Conservation (phyloP, 2,888 invertebrate species). For the Drosophila atripex region DNA sequence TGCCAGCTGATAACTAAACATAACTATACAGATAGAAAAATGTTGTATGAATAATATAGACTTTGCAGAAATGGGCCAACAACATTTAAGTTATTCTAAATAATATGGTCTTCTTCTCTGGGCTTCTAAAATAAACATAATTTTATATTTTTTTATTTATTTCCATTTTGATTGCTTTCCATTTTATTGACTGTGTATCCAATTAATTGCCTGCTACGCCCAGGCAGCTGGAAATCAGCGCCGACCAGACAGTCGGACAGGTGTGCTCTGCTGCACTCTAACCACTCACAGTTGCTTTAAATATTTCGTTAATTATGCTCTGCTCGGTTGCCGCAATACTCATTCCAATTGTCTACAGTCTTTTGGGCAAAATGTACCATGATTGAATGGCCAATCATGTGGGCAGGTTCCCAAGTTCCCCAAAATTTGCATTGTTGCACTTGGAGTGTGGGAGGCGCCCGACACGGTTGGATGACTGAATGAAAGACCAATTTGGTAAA, state of each 20-base stretch:
- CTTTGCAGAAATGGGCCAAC: background rate
- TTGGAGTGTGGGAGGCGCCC: background rate
- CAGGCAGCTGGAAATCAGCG: conserved; percentile 38
- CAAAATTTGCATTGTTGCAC: background rate
- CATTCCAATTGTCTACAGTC: background rate
- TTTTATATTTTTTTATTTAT: background rate
- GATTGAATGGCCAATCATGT: background rate
- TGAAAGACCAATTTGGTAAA: background rate
- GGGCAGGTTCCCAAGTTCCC: background rate
- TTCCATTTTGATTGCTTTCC: conserved; percentile 11
- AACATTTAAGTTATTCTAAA: too few species aligned
- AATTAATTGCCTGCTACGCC: conserved; percentile 66
- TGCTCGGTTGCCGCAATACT: conserved; percentile 24
- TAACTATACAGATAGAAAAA: conserved; percentile 1
- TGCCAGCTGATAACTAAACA: conserved; percentile 1
- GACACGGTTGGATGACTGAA: background rate
- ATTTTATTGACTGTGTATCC: conserved; percentile 38
- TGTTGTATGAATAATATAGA: background rate
- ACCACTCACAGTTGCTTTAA: conserved; percentile 35
- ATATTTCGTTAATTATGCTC: conserved; percentile 60
- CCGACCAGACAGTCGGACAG: conserved; percentile 39
- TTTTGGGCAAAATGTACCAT: background rate
- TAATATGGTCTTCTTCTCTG: too few species aligned
- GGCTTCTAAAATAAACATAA: background rate
- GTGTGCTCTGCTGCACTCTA: conserved; percentile 44